Percentiles rank a stretch among this genome's conserved stretches.
Evolutionary conservation across 2,888 invertebrate genomes (phyloP).

Genomic region (Digitonthophagus gazella): DNA sequence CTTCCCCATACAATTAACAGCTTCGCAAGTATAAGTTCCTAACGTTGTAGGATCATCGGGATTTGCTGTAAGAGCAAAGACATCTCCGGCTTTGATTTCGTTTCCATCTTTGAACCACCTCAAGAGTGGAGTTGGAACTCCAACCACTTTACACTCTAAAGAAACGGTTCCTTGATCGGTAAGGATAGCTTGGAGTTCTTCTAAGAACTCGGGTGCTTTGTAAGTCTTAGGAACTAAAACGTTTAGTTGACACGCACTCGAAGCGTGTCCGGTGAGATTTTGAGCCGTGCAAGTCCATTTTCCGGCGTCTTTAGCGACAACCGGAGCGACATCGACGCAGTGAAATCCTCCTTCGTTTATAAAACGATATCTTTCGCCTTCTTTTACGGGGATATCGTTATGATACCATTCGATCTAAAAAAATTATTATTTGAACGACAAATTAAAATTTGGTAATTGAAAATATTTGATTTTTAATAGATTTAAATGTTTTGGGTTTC

Average conservation of each 20-base stretch:
- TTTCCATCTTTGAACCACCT: constrained; percentile 80
- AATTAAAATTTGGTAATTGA: not conserved
- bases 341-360: constrained; percentile 84
- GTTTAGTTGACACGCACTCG: constrained; percentile 74
- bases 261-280: constrained; percentile 71
- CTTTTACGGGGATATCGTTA: constrained; percentile 73
- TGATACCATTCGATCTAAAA: constrained; percentile 82
- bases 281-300: constrained; percentile 83
- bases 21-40: constrained; percentile 86
- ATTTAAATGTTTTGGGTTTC: no score
- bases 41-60: constrained; percentile 82
- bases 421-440: constrained; percentile 1
- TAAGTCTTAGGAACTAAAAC: constrained; percentile 86
- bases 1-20: constrained; percentile 84
- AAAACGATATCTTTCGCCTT: constrained; percentile 72
- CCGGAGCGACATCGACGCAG: constrained; percentile 80
- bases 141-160: constrained; percentile 87
- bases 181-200: constrained; percentile 76
- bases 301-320: constrained; percentile 79
- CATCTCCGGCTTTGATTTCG: constrained; percentile 86
- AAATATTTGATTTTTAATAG: no score
- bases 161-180: constrained; percentile 88
- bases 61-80: constrained; percentile 82
- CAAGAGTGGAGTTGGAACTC: constrained; percentile 75
- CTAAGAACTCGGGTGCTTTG: constrained; percentile 83